Evolutionary conservation across 2,797 vertebrate species (phyloP), one percentile per base, ranked within the genome.

Genomic region (Cyclura pinguis): DNA sequence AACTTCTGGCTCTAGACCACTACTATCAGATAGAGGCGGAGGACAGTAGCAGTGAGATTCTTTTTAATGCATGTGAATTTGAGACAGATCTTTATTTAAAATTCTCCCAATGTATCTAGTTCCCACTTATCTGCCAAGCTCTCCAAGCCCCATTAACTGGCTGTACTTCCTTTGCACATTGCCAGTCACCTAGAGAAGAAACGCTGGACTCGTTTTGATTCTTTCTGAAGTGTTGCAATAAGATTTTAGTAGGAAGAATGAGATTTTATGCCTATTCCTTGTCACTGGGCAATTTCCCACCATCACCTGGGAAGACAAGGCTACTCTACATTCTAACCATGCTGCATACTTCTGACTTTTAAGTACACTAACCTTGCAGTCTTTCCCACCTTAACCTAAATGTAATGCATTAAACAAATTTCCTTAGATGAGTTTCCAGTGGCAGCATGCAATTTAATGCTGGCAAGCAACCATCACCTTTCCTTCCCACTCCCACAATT

Each of bases 331-430:
- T 38, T 6, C 81, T 64, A 87, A 92, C 78, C 88, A 22, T 4
- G n/a, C 0, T 85, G 5, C 29, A 57, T 85, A 55, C 88, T 88
- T 84, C 57, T 83, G 14, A 85, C 42, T 89, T 87, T 86, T 82
- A 83, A 80, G 84, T 18, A 7, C 62, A 85, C 52, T 67, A 35
- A 88, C 62, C 78, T 67, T 29, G 50, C 18, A 12, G 42, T 20
- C 50, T 73, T 78, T 80, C 18, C 78, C 29, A 27, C 50, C 84
- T 20, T 76, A 92, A 94, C 88, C 69, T 57, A 84, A 95, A 92
- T 64, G 77, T n/a, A 81, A 76, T 87, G 91, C 82, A 27, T 80
- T 87, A 93, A 93, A 93, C 73, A 27, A 10, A 8, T 83, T 13
- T 90, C 89, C 18, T 6, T 84, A 82, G 59, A 81, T 87, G 16